Percentiles rank a stretch among this genome's conserved stretches.
These are phyloP conservation scores for Lethenteron camtschaticum DNA, from an alignment of 2,113 vertebrate genomes.

Conservation along the genomic window DNA sequence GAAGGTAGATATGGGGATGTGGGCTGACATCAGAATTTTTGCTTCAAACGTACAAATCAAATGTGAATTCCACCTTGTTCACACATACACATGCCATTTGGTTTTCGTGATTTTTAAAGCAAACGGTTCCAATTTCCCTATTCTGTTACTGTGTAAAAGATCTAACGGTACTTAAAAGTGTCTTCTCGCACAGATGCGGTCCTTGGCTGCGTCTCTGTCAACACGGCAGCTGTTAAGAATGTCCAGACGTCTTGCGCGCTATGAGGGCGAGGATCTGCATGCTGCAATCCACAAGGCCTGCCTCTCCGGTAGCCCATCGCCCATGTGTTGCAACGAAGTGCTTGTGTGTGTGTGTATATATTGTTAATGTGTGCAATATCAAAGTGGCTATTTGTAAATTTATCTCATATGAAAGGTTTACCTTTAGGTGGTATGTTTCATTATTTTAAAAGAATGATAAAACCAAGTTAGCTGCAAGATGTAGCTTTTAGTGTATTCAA, in stretches of 20 bases:
- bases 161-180: no score
- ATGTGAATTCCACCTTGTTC: no score
- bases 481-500: no score
- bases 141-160: no score
- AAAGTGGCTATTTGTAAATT: neutral
- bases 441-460: no score
- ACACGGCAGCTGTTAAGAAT: slow-evolving; percentile 71
- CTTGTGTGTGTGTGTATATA: neutral
- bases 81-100: no score
- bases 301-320: slow-evolving; percentile 48
- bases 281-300: slow-evolving; percentile 68
- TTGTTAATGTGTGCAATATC: neutral
- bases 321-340: no score
- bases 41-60: slow-evolving; percentile 2
- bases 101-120: no score
- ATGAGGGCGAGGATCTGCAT: slow-evolving; percentile 57
- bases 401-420: neutral
- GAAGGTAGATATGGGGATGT: no score
- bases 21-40: neutral
- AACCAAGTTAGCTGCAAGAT: no score
- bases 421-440: no score
- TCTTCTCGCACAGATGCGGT: slow-evolving; percentile 34
- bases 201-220: slow-evolving; percentile 66
- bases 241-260: slow-evolving; percentile 49
- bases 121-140: no score